phyloP scores from a whole-genome alignment of 2,888 invertebrate genomes.

The Diaphora mendica region DNA sequence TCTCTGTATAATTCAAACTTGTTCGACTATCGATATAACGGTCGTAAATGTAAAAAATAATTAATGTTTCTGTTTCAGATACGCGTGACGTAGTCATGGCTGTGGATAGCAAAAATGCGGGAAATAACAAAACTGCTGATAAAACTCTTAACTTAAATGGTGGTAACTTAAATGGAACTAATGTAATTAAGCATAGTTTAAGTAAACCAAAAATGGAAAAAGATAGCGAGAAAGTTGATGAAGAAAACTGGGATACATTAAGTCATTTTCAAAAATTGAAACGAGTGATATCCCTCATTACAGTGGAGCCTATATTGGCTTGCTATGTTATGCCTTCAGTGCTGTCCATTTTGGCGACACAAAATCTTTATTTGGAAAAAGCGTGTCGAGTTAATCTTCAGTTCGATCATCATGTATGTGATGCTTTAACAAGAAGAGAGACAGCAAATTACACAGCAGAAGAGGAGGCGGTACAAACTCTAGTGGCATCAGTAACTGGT shows the following conservation, averaged over 20 bases:
- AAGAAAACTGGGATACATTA: slow-evolving; percentile 80
- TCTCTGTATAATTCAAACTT: slow-evolving; percentile 30
- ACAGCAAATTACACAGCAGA: slow-evolving; percentile 87
- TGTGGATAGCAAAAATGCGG: slow-evolving; percentile 67
- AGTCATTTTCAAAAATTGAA: slow-evolving; percentile 85
- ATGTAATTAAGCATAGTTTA: slow-evolving; percentile 71
- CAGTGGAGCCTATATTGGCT: slow-evolving; percentile 91
- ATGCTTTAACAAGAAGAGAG: slow-evolving; percentile 90
- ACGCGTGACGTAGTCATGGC: slow-evolving; percentile 64
- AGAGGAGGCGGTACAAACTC: slow-evolving; percentile 89
- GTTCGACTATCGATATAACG: slow-evolving; percentile 21
- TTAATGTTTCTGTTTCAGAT: slow-evolving; percentile 67
- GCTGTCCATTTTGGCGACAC: slow-evolving; percentile 91
- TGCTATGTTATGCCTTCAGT: slow-evolving; percentile 90
- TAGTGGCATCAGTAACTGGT: slow-evolving; percentile 93
- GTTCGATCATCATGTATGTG: slow-evolving; percentile 91
- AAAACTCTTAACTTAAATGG: slow-evolving; percentile 64
- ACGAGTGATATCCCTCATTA: slow-evolving; percentile 88
- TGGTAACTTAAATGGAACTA: slow-evolving; percentile 74
- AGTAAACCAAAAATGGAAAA: slow-evolving; percentile 65
- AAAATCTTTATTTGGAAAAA: slow-evolving; percentile 94
- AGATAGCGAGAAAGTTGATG: slow-evolving; percentile 56
- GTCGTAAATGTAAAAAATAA: slow-evolving; percentile 41
- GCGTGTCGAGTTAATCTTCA: slow-evolving; percentile 93
- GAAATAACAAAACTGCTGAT: slow-evolving; percentile 63